Percentiles rank a stretch among this genome's conserved stretches.
phyloP scores from a whole-genome alignment of 2,888 invertebrate species.

The Stenotaenia linearis region DNA sequence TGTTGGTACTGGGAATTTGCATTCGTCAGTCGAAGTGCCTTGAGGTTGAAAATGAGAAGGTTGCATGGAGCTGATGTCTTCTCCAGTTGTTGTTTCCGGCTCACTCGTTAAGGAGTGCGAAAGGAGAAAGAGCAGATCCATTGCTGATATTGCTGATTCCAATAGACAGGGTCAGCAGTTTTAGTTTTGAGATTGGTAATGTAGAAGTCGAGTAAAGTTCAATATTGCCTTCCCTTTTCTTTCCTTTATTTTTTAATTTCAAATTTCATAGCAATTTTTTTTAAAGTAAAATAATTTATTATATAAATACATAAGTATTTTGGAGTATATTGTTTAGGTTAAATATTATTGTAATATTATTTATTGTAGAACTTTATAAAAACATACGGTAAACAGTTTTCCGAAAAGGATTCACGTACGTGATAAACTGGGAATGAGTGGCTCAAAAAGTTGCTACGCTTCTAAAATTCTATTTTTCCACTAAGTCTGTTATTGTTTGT shows the following conservation, averaged over 20 bases:
- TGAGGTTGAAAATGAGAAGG: background rate
- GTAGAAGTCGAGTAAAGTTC: background rate
- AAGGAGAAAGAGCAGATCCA: background rate
- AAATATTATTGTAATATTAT: no score
- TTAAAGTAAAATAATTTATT: background rate
- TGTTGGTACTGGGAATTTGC: background rate
- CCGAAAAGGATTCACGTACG: no score
- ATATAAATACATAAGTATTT: no score
- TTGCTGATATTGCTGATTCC: slow-evolving; percentile 19
- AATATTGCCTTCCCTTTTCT: background rate
- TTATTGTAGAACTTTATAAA: no score
- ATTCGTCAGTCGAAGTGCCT: background rate
- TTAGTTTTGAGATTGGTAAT: background rate
- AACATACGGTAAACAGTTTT: no score
- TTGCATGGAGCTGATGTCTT: background rate
- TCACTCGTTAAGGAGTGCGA: background rate
- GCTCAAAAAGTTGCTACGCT: background rate
- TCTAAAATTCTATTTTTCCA: background rate
- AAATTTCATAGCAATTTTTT: background rate
- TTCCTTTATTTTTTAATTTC: background rate
- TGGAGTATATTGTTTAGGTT: no score
- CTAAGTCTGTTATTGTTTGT: background rate
- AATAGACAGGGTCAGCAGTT: slow-evolving; percentile 10
- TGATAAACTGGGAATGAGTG: no score
- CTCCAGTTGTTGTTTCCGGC: slow-evolving; percentile 12